These are phyloP conservation scores for Acleris emargana DNA, from an alignment of 2,888 invertebrate species.

Conservation along the genomic window DNA sequence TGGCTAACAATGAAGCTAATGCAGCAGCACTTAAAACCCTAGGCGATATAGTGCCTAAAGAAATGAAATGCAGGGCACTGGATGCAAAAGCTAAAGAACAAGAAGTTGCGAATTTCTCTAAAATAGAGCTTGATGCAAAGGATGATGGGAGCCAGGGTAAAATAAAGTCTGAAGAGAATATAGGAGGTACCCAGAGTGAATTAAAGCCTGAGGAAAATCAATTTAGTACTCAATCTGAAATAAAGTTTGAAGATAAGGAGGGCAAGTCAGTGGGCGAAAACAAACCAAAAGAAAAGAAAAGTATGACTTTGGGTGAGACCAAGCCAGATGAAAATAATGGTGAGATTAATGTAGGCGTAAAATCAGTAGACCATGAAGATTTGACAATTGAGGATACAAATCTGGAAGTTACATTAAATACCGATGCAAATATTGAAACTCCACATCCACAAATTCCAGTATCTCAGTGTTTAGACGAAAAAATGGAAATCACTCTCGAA, in stretches of 20 bases:
- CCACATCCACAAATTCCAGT: constrained; percentile 29
- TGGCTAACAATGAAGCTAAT: neutral
- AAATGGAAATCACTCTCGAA: constrained; percentile 64
- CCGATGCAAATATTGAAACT: constrained; percentile 1
- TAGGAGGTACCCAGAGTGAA: neutral
- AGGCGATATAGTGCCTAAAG: neutral
- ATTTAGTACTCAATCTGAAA: neutral
- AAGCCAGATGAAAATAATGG: no score
- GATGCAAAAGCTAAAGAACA: no score
- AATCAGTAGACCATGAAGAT: neutral
- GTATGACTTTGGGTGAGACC: no score
- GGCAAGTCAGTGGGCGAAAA: no score
- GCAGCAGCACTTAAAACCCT: neutral
- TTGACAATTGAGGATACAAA: neutral
- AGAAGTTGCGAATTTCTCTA: no score
- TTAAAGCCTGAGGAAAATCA: neutral
- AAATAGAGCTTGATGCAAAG: no score
- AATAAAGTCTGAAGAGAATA: no score
- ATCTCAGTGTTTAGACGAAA: constrained; percentile 54
- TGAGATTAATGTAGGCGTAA: no score
- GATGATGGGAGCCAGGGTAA: no score
- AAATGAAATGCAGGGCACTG: no score
- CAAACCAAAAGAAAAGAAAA: no score
- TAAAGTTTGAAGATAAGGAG: neutral
- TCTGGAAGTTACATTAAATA: neutral